Conservation (phyloP, 2,888 invertebrate genomes). For the Melangyna quadrimaculata region DNA sequence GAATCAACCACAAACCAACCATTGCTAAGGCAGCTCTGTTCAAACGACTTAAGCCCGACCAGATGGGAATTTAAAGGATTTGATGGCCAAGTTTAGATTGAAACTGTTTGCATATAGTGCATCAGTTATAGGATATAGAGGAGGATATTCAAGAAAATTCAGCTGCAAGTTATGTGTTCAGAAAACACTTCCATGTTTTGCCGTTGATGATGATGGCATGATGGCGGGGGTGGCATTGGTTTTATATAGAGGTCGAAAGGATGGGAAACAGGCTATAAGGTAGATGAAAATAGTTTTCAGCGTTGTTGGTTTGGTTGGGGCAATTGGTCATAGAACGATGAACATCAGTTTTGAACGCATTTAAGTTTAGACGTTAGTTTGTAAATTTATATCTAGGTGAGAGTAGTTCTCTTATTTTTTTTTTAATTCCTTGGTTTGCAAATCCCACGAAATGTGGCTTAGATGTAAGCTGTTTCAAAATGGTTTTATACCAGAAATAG, state of each 20-base stretch:
- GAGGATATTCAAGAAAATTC: constrained; percentile 1
- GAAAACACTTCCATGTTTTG: constrained; percentile 37
- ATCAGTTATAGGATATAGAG: neutral
- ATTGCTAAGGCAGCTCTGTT: constrained; percentile 22
- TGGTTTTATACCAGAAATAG: neutral
- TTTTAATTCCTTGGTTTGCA: neutral
- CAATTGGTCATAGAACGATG: constrained; percentile 53
- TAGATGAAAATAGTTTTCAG: constrained; percentile 49
- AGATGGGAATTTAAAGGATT: constrained; percentile 62
- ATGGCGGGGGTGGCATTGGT: neutral
- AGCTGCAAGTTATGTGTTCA: constrained; percentile 46
- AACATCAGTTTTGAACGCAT: constrained; percentile 41
- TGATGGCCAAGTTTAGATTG: constrained; percentile 52
- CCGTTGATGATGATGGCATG: too few species aligned
- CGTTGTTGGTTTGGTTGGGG: constrained; percentile 51
- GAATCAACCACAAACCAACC: constrained; percentile 43
- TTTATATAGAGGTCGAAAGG: neutral
- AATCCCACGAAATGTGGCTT: constrained; percentile 49
- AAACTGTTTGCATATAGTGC: constrained; percentile 48
- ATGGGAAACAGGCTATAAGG: neutral
- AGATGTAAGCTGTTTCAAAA: constrained; percentile 23
- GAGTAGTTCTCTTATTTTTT: neutral
- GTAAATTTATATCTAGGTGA: neutral
- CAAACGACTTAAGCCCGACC: constrained; percentile 39
- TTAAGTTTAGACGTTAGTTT: constrained; percentile 47